Evolutionary conservation across 2,797 vertebrate genomes (phyloP), one percentile per base, ranked within the genome.

Genomic region (Odontamblyopus rebecca): DNA sequence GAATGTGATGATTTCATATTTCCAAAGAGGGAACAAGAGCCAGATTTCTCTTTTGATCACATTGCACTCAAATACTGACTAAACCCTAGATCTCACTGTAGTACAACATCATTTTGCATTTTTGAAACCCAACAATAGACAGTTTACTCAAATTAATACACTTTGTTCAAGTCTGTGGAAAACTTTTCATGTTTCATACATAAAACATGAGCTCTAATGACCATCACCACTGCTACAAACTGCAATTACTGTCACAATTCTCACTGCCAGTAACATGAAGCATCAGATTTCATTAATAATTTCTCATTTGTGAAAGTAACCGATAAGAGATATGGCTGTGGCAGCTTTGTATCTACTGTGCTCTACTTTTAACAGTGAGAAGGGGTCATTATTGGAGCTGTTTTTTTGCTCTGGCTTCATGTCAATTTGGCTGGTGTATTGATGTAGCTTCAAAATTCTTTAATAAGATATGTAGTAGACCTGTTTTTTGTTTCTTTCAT

Each of bases 181-280:
- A 51, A 79, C 57, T 73, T 23, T 23, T 23, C 23, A 23, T 23
- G 77, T 87, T 86, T 76, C 80, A 82, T 90, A 78, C 83, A 93
- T 91, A 91, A 90, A 92, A 91, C 80, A 91, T 88, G 81, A 91
- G 80, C 73, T n/a, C 85, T 93, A 93, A 93, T 91, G 91, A 89
- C 82, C 84, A 83, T 86, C 86, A 73, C 76, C 89, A 90, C 86
- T 84, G 82, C 84, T 79, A 85, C 82, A 90, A 90, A 62, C 76
- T 90, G 82, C 82, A 91, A 92, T 93, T 92, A 93, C 78, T 82
- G 86, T 91, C 88, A 82, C 84, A 88, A 92, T 91, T 85, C 91
- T 91, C 86, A 48, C 8, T 82, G 76, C 84, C 84, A 85, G 8
- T 38, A 38, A 35, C 32, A 5, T 35, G 81, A 88, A 80, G 80